Conservation (phyloP, 23 tunicate species). For the Halocynthia aurantium region DNA sequence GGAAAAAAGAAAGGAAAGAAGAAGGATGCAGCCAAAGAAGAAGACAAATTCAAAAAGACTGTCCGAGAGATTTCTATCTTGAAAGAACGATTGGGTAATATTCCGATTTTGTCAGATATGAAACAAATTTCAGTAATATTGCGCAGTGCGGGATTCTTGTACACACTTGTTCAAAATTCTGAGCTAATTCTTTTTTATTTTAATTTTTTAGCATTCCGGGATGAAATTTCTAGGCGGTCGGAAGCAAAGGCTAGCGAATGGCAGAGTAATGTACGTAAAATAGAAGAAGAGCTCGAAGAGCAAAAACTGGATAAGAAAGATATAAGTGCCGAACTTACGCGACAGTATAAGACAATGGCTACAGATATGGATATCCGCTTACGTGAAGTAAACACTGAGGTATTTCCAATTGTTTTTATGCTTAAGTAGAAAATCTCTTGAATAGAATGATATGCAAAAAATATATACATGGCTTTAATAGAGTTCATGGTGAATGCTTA, state of each 20-base stretch:
- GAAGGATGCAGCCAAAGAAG: constrained; percentile 87
- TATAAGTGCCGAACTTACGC: constrained; percentile 79
- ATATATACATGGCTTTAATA: neutral
- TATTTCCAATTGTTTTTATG: neutral
- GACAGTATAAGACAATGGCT: constrained; percentile 95
- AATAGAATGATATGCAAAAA: neutral
- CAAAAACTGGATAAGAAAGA: constrained; percentile 57
- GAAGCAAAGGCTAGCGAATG: constrained; percentile 63
- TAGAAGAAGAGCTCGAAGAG: constrained; percentile 42
- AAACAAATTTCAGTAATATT: no score
- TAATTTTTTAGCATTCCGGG: constrained; percentile 47
- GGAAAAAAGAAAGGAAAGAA: constrained; percentile 71
- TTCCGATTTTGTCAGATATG: neutral
- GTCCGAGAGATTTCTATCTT: constrained; percentile 70
- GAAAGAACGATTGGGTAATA: constrained; percentile 71
- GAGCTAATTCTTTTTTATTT: neutral
- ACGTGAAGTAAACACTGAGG: constrained; percentile 76
- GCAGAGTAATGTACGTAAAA: constrained; percentile 29
- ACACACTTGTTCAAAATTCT: no score
- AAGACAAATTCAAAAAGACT: constrained; percentile 81
- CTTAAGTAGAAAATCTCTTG: neutral
- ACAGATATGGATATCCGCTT: constrained; percentile 73
- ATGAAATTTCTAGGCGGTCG: constrained; percentile 85
- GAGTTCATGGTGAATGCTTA: no score
- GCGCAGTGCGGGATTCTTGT: no score